Base-by-base conservation (phyloP, 2,113 vertebrate species). In the Spheniscus mendiculus region DNA sequence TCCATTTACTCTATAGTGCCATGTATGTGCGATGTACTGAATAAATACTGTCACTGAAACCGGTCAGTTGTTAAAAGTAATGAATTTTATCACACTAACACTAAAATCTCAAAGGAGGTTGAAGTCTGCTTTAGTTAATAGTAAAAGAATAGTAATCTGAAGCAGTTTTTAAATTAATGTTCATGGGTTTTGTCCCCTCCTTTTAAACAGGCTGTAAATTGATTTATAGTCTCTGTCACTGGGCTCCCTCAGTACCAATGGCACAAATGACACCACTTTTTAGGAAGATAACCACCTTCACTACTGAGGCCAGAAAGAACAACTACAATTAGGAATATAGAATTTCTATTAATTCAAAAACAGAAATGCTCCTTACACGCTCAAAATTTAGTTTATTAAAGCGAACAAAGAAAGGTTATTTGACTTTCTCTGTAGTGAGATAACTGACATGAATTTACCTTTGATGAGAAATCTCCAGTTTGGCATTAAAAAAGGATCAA, bases 151-250 rank as follows among this genome's bases (percentile, higher is more conserved):
- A 49, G 49, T 85, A 56, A 79, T 82, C 18, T 65, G 29, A 84
- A 80, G 29, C 22, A 73, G 40, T 62, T 91, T 85, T 91, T 42
- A 50, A 89, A 69, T 87, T 84, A 69, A 61, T 5, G 20, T 50
- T 85, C 18, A 19, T 22, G 32, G 27, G 6, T 19, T 89, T 87
- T 82, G 13, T 85, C 6, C 5, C 11, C 30, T 3, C 1, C 65
- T 72, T 87, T 88, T 89, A 42, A 89, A 73, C 19, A 93, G 70
- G 50, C 85, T 97, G 38, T 67, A 95, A 96, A 97, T 93, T 97
- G 89, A 93, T 97, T 96, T 96, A 73, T 93, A 84, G 83, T 93
- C 73, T 95, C 93, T 67, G 45, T 53, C 82, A 55, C 40, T 83
- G 79, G 63, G 40, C 71, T 96, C 84, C 72, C 69, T 77, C 49